Conservation (phyloP, 1,140 invertebrate genomes). For the Parasteatoda tepidariorum region DNA sequence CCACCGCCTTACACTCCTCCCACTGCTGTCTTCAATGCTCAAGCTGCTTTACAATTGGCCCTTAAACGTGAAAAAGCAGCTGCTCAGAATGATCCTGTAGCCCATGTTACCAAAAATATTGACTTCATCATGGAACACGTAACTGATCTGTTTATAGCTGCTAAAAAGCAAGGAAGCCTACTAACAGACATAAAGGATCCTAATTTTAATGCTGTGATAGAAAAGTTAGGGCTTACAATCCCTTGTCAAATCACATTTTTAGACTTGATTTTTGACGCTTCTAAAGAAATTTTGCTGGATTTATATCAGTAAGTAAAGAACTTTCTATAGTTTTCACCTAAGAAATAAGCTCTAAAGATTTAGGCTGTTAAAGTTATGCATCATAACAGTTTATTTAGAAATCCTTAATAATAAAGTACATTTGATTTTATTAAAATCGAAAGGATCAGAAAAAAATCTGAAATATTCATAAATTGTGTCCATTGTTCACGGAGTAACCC, state of each 20-base stretch:
- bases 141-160: conserved; percentile 13
- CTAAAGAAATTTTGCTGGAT: conserved; percentile 74
- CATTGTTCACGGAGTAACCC: no score
- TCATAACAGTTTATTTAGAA: no score
- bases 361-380: no score
- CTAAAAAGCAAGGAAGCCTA: conserved; percentile 3
- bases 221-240: not conserved
- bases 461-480: no score
- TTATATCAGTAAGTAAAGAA: conserved; percentile 67
- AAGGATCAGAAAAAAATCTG: no score
- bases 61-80: conserved; percentile 20
- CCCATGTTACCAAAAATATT: conserved; percentile 38
- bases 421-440: no score
- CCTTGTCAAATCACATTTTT: conserved; percentile 65
- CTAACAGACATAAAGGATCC: conserved; percentile 1
- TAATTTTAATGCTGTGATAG: not conserved
- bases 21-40: conserved; percentile 64
- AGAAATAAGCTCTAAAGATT: no score
- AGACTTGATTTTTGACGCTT: conserved; percentile 76
- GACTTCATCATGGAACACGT: not conserved
- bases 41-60: not conserved
- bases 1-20: conserved; percentile 78
- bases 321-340: no score
- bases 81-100: conserved; percentile 7
- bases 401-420: no score